phyloP scores from a whole-genome alignment of 2,797 vertebrate species.

The Anas georgica region DNA sequence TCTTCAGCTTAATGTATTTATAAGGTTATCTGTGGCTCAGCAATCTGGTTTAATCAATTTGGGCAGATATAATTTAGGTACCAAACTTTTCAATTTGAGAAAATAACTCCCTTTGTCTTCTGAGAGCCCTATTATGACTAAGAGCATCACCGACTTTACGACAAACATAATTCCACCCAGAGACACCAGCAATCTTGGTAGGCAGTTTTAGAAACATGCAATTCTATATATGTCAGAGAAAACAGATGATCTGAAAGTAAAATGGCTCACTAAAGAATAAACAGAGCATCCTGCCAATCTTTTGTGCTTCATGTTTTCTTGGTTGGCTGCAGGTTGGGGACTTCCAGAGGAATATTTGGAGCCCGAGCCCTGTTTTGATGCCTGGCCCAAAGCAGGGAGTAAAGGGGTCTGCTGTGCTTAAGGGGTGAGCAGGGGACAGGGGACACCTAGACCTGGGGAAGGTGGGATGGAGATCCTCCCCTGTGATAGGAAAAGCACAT shows the following conservation, averaged over 20 bases:
- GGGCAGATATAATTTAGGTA: neutral
- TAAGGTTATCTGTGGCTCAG: neutral
- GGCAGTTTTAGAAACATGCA: neutral
- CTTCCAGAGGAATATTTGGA: neutral
- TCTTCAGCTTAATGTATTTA: conserved; percentile 9
- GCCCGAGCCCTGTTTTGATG: neutral
- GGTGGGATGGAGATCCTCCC: fast-evolving
- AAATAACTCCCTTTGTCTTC: neutral
- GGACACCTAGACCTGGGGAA: fast-evolving
- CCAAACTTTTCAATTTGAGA: neutral
- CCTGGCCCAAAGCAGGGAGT: neutral
- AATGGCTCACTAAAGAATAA: conserved; percentile 4
- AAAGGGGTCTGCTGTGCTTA: fast-evolving
- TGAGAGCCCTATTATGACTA: neutral
- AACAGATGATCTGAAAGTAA: conserved; percentile 1
- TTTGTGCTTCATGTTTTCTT: fast-evolving
- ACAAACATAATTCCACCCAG: neutral
- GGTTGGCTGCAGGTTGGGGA: neutral
- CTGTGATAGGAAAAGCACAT: fast-evolving
- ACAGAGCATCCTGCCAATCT: neutral
- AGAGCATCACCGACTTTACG: neutral
- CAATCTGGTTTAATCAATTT: conserved; percentile 17
- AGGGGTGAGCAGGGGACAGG: neutral
- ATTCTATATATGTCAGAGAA: neutral
- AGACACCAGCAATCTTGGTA: neutral